Evolutionary conservation across 2,797 vertebrate genomes (phyloP), one percentile per base, ranked within the genome.

Genomic region (Acrossocheilus wenchowensis): DNA sequence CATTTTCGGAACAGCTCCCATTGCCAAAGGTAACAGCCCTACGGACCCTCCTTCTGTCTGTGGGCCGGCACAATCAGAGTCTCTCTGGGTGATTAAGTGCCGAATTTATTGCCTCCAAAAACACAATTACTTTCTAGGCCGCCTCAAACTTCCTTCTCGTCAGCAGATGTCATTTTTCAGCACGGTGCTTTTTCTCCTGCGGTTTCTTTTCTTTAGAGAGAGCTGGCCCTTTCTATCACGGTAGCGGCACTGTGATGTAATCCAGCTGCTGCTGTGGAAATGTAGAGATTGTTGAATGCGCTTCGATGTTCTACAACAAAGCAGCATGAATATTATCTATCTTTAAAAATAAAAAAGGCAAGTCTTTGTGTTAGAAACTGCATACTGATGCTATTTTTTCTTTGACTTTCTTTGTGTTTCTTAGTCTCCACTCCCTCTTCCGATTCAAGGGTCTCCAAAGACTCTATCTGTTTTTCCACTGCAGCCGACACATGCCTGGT

Each of bases 151-250:
- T 96, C 94, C 94, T 96, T 92, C 87, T 93, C 94, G 91, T 94
- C 91, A 94, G 95, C 96, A 97, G 95, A 96, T 97, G 96, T 95
- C 92, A 94, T 97, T 97, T 97, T 95, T 98, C 96, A 97, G 92
- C 81, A 86, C 54, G 90, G 87, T 85, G 93, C 95, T 97, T 97
- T 95, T 97, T 97, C 97, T 92, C 43, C 69, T 39, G 69, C 17
- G 69, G 78, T 86, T 93, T 94, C 93, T 98, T 85, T 80, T 72
- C 64, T 85, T 69, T 71, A 85, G 75, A 34, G 66, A 96, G 96
- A 98, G 94, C 93, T 91, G 91, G 94, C 95, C 95, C 96, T 94
- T 94, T 95, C 94, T 94, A 96, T 97, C 96, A 96, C 94, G 93
- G 96, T 97, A 96, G 97, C 96, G 88, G 88, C 85, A 92, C 90